Percentiles rank a stretch among this genome's conserved stretches.
These are phyloP conservation scores for Zaprionus taronus DNA, from an alignment of 1,140 invertebrate species.

Conservation along the genomic window DNA sequence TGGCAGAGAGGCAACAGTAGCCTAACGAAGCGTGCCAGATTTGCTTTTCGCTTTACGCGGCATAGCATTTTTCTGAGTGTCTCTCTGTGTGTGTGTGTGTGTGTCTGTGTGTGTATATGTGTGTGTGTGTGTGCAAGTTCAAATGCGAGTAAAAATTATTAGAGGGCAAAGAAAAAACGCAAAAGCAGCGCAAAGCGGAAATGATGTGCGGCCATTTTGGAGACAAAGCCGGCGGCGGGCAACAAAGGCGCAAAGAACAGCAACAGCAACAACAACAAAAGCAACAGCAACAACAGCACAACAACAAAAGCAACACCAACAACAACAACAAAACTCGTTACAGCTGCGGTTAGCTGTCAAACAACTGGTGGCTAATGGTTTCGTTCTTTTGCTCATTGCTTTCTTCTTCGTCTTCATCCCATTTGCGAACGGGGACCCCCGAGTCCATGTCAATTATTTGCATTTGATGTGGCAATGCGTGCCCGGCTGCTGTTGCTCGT, in stretches of 20 bases:
- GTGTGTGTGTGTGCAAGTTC: constrained; percentile 11
- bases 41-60: constrained; percentile 26
- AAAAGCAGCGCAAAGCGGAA: constrained; percentile 56
- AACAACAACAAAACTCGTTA: constrained; percentile 46
- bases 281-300: constrained; percentile 17
- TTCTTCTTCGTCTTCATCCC: neutral
- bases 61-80: neutral
- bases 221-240: constrained; percentile 62
- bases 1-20: neutral
- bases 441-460: constrained; percentile 74
- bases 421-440: neutral
- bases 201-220: constrained; percentile 67
- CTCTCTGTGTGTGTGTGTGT: neutral
- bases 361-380: constrained; percentile 41
- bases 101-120: neutral
- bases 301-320: constrained; percentile 12
- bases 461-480: constrained; percentile 50
- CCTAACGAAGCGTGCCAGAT: constrained; percentile 71
- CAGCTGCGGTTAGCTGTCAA: constrained; percentile 40
- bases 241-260: constrained; percentile 34
- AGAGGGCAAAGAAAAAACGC: constrained; percentile 22
- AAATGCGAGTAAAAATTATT: constrained; percentile 43
- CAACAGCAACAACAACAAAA: constrained; percentile 29
- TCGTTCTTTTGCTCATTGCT: constrained; percentile 2
- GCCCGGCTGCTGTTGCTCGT: neutral